These are phyloP conservation scores for Odontesthes bonariensis DNA, from an alignment of 2,113 vertebrate species.

Conservation along the genomic window DNA sequence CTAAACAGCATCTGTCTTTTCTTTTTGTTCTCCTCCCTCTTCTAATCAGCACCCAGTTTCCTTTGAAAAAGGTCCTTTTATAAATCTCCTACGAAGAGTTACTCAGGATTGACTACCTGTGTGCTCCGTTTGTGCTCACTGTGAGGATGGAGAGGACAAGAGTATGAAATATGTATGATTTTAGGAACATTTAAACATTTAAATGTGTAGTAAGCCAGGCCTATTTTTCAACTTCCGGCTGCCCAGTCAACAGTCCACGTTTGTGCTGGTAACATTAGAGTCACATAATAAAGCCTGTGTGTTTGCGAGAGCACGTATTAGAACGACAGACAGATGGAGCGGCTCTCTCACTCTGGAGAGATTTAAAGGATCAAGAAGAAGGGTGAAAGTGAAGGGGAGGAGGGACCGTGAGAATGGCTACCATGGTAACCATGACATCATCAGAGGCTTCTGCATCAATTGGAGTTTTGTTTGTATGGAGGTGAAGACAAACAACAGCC, in stretches of 20 bases:
- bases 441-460: conserved; percentile 53
- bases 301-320: conserved; percentile 15
- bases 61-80: neutral
- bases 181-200: conserved; percentile 1
- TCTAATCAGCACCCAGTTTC: neutral
- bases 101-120: conserved; percentile 18
- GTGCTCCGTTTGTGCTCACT: neutral
- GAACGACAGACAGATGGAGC: conserved; percentile 54
- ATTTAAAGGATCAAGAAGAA: conserved; percentile 68
- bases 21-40: neutral
- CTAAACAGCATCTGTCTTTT: conserved; percentile 40
- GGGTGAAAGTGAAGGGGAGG: conserved; percentile 47
- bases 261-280: conserved; percentile 20
- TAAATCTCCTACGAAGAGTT: neutral
- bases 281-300: conserved; percentile 9
- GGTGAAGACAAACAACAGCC: conserved; percentile 50
- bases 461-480: conserved; percentile 67
- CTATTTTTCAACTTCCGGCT: neutral
- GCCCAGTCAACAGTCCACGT: neutral
- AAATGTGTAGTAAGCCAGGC: neutral
- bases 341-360: conserved; percentile 58
- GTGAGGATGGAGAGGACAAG: neutral
- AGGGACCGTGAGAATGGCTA: conserved; percentile 72
- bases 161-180: neutral
- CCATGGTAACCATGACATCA: conserved; percentile 79